These are phyloP conservation scores for Dasypogon diadema DNA, from an alignment of 2,888 invertebrate genomes.

Conservation along the genomic window DNA sequence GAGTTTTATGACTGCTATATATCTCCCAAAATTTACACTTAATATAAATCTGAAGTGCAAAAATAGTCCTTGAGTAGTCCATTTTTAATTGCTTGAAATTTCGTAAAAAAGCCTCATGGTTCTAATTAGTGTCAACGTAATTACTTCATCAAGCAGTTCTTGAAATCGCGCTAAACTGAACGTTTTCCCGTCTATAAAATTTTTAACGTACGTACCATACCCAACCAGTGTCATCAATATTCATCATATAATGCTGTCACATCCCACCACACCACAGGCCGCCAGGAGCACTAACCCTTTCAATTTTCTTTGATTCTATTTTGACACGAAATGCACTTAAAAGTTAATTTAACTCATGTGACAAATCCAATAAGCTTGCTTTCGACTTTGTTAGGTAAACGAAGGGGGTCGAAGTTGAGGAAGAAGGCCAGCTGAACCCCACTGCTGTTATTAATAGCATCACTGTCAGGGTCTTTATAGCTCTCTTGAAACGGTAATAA, in stretches of 20 bases:
- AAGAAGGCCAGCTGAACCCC: conserved; percentile 32
- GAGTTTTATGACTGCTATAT: too few relatives aligned
- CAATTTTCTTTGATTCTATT: conserved; percentile 41
- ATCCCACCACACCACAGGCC: neutral
- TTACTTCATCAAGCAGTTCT: too few relatives aligned
- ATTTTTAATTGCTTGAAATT: too few relatives aligned
- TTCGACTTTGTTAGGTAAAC: neutral
- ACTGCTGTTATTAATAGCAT: conserved; percentile 24
- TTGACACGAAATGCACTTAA: conserved; percentile 35
- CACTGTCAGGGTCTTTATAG: neutral
- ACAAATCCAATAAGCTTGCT: conserved; percentile 44
- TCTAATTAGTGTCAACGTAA: too few relatives aligned
- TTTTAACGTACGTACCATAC: neutral
- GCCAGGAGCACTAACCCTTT: neutral
- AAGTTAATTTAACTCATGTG: conserved; percentile 43
- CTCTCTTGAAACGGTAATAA: conserved; percentile 11
- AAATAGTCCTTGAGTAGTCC: too few relatives aligned
- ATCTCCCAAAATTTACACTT: too few relatives aligned
- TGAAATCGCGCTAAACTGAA: too few relatives aligned
- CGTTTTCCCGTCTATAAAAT: neutral
- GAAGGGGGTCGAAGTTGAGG: neutral
- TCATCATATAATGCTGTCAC: neutral
- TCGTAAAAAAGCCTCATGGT: too few relatives aligned
- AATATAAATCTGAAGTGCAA: too few relatives aligned
- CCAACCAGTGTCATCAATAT: conserved; percentile 4